Percentiles rank a stretch among this genome's conserved stretches.
These are phyloP conservation scores for Sebastes itinus DNA, from an alignment of 2,797 vertebrate species.

Conservation along the genomic window DNA sequence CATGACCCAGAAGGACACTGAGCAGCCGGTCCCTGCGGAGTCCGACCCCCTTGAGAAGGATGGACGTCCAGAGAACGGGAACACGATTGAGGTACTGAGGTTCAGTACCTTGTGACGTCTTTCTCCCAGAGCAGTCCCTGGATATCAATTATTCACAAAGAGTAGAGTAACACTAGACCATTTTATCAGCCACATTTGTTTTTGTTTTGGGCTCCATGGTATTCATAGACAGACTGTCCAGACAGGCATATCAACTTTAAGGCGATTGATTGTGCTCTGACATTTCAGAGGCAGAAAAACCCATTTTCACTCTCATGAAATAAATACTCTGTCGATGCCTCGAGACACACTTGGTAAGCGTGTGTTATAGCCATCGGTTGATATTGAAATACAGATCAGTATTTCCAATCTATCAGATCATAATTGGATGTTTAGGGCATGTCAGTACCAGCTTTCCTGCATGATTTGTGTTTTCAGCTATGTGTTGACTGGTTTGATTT, in stretches of 20 bases:
- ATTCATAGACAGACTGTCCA: conserved; percentile 76
- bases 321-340: conserved; percentile 57
- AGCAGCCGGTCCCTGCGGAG: conserved; percentile 49
- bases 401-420: conserved; percentile 30
- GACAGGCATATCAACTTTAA: conserved; percentile 79
- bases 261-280: conserved; percentile 77
- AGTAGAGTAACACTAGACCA: conserved; percentile 64
- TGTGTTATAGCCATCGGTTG: conserved; percentile 47
- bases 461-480: conserved; percentile 68
- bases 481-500: conserved; percentile 52
- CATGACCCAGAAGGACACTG: conserved; percentile 33
- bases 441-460: conserved; percentile 67
- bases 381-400: conserved; percentile 47
- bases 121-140: conserved; percentile 35
- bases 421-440: conserved; percentile 68
- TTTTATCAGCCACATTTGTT: conserved; percentile 79
- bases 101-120: conserved; percentile 67
- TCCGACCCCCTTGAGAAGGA: conserved; percentile 50
- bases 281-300: conserved; percentile 73
- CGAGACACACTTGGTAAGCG: conserved; percentile 52
- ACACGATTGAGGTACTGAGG: conserved; percentile 80
- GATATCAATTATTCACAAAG: conserved; percentile 78
- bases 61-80: conserved; percentile 63
- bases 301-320: conserved; percentile 69
- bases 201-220: conserved; percentile 78